Percentiles rank a stretch among this genome's conserved stretches.
These are phyloP conservation scores for Folsomia manolachei DNA, from an alignment of 2,888 invertebrate genomes.

Conservation along the genomic window DNA sequence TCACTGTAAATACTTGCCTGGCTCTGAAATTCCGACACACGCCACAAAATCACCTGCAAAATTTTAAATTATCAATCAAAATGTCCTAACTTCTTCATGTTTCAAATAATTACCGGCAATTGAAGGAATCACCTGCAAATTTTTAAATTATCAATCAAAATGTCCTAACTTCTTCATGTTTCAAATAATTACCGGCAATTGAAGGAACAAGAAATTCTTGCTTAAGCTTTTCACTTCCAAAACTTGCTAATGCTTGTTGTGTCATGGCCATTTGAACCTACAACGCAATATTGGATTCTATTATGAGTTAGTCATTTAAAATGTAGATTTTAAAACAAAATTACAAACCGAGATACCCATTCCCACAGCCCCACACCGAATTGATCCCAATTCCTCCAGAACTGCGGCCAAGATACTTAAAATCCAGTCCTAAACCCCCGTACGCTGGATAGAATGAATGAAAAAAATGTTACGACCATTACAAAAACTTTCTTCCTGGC, in stretches of 20 bases:
- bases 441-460: constrained; percentile 17
- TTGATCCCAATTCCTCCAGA: constrained; percentile 58
- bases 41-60: constrained; percentile 57
- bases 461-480: too few relatives aligned
- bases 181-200: constrained; percentile 56
- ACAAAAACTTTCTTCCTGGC: neutral
- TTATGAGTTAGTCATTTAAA: too few relatives aligned
- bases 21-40: constrained; percentile 58
- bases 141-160: too few relatives aligned
- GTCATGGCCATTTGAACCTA: constrained; percentile 37
- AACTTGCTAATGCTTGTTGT: constrained; percentile 38
- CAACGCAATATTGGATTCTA: neutral
- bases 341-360: constrained; percentile 57
- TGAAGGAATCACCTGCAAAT: too few relatives aligned
- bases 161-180: too few relatives aligned
- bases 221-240: constrained; percentile 57
- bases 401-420: constrained; percentile 58
- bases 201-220: constrained; percentile 57
- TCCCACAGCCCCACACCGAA: constrained; percentile 58
- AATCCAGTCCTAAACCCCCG: constrained; percentile 57
- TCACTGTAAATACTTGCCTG: constrained; percentile 43
- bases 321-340: too few relatives aligned
- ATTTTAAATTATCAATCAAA: too few relatives aligned
- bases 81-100: too few relatives aligned
- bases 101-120: too few relatives aligned